A percentile compares a stretch with the other conserved stretches of the same genome.
phyloP scores from a whole-genome alignment of 30 jellyfish, hydroid and myxozoan species.

The Cassiopea andromeda region DNA sequence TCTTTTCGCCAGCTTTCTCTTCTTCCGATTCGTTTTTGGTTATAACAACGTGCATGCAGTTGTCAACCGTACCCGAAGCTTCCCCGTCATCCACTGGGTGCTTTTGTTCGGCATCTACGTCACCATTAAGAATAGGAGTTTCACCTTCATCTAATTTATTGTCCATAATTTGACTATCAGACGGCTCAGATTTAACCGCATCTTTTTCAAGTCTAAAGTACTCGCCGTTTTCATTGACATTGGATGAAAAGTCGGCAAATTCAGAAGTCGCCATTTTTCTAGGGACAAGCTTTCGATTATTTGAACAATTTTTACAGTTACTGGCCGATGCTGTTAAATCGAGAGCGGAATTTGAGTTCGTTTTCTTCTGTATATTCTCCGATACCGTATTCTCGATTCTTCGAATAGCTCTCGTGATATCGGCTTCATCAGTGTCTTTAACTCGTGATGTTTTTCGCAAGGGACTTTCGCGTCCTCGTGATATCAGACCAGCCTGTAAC shows the following conservation, averaged over 20 bases:
- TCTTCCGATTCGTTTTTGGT: not conserved
- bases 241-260: slow-evolving; percentile 3
- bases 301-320: slow-evolving; percentile 18
- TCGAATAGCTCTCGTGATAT: slow-evolving; percentile 73
- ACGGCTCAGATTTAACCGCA: not conserved
- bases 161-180: no score
- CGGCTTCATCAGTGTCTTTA: slow-evolving; percentile 76
- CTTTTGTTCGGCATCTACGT: not conserved
- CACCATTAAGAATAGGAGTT: slow-evolving; percentile 36
- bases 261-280: slow-evolving; percentile 46
- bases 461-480: slow-evolving; percentile 75
- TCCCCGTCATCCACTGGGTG: not conserved
- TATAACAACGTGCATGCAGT: not conserved
- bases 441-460: slow-evolving; percentile 65
- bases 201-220: not conserved
- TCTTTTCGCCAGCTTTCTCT: not conserved
- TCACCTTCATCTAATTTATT: not conserved
- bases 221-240: not conserved
- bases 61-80: not conserved
- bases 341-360: slow-evolving; percentile 39
- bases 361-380: slow-evolving; percentile 56
- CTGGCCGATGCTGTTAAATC: slow-evolving; percentile 28
- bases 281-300: slow-evolving; percentile 30
- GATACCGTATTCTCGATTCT: slow-evolving; percentile 78
- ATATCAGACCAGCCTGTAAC: slow-evolving; percentile 31